Conservation (phyloP, 2,797 vertebrate species). For the Scyliorhinus canicula region DNA sequence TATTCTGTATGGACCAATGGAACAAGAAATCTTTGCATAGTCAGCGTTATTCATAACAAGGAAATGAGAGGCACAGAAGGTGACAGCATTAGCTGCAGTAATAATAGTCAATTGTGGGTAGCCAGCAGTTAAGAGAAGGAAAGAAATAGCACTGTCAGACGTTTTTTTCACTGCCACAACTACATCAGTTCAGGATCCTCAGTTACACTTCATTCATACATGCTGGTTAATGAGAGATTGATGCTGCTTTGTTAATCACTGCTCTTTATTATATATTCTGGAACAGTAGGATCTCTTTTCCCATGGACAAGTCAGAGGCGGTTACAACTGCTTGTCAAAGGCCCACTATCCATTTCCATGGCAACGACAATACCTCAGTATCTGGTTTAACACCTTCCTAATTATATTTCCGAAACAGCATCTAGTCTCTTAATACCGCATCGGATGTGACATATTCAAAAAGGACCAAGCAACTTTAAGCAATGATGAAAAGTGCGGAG, state of each 20-base stretch:
- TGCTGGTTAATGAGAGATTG: neutral
- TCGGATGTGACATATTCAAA: neutral
- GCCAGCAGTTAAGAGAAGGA: neutral
- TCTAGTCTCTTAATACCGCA: neutral
- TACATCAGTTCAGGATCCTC: neutral
- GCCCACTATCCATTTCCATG: conserved; percentile 17
- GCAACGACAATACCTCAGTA: neutral
- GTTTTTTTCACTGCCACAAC: neutral
- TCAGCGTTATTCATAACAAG: neutral
- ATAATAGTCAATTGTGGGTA: neutral
- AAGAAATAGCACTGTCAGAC: neutral
- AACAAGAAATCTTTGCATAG: neutral
- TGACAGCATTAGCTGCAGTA: neutral
- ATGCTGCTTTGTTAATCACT: neutral
- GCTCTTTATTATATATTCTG: neutral
- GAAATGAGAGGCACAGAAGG: neutral
- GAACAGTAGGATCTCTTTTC: neutral
- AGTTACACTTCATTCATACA: neutral
- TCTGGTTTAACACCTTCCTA: neutral
- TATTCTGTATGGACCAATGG: neutral
- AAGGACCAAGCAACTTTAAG: neutral
- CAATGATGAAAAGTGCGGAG: neutral
- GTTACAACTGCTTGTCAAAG: neutral
- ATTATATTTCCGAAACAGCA: neutral
- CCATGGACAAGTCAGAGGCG: neutral